Evolutionary conservation across 1,140 invertebrate species (phyloP), one percentile per base, ranked within the genome.

Genomic region (Lithobius niger): DNA sequence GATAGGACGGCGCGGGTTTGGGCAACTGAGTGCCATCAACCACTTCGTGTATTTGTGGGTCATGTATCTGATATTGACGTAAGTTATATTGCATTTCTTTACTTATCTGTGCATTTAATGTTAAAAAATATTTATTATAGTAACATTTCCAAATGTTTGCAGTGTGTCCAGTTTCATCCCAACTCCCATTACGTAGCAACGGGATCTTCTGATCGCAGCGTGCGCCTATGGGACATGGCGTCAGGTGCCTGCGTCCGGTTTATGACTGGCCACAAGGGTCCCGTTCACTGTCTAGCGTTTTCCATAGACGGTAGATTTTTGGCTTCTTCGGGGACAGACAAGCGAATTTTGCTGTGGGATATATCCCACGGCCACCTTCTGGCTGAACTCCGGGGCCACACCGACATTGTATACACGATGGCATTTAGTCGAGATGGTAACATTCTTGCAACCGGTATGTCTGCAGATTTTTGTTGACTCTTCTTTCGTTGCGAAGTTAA

Each of bases 181-280:
- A 99, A 98, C 75, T 91, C 88, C 13, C 97, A 98, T 73, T 98
- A 98, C 60, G 73, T 98, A 45, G 94, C 92, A 0, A 95, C 92
- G n/a, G 96, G 95, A 2, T 97, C 92, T 1, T 91, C 89, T 66
- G 97, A 99, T 72, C 79, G 93, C 63, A 88, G 86, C 1, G 82
- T 99, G 0, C 78, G 96, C 59, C 68, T 99, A 10, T 99, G 94
- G 93, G 97, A 99, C 71, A 86, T 90, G 55, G 76, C 89, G 1
- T 86, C 81, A 40, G 96, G 96, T 2, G 80, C 79, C 60, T 93
- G 95, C 77, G 93, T 98, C 1, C 77, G 94, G 59, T 71, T 93
- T 16, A 88, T 97, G 84, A 96, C 91, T 2, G 94, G 94, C 0
- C 93, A 97, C 67, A 97, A 97, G 70, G 78, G 77, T 16, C 74